Base-by-base conservation (phyloP, 2,113 vertebrate species). In the Brienomyrus brachyistius region DNA sequence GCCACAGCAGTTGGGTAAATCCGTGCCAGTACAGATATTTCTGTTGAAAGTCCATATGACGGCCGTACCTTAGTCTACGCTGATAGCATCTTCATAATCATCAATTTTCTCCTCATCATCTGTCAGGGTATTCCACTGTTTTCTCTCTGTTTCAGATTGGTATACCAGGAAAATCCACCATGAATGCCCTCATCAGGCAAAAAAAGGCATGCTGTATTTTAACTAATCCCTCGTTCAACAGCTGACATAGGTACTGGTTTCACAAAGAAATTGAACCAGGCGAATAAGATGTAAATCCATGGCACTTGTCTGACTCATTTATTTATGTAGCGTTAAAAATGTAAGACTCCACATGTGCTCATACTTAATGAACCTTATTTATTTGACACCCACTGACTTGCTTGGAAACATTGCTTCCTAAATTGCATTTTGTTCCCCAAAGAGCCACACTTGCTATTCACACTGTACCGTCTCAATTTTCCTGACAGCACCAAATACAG, bases 351-450 rank as follows among this genome's bases (percentile, higher is more conserved):
- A 35, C 85, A 4, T 54, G 19, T 56, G 27, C 47, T 17, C 54
- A 17, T 35, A 31, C 77, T 88, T 51, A 35, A 87, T 87, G 88
- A 52, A 35, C 11, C 21, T 47, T 59, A 40, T 84, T 84, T 56
- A 89, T 56, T 54, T 40, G 82, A 84, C 27, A 84, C 54, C 89
- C 50, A n/a, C 80, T 83, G 23, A 82, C 88, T 31, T 51, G 62
- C 88, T 77, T 47, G 88, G 27, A 56, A 50, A 89, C 70, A 77
- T 83, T 23, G 47, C 83, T 86, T 15, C 27, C 82, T 51, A 59
- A 84, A 89, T 56, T 85, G 40, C 56, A 52, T 54, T 47, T 52
- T 45, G 51, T 89, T 85, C 31, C 74, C 88, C 13, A 56, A 50
- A 83, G 74, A 83, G 77, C 77, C 31, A 48, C 40, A 52, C 74